Evolutionary conservation across 2,797 vertebrate species (phyloP).

Genomic region (Platyrinchus mystaceus): DNA sequence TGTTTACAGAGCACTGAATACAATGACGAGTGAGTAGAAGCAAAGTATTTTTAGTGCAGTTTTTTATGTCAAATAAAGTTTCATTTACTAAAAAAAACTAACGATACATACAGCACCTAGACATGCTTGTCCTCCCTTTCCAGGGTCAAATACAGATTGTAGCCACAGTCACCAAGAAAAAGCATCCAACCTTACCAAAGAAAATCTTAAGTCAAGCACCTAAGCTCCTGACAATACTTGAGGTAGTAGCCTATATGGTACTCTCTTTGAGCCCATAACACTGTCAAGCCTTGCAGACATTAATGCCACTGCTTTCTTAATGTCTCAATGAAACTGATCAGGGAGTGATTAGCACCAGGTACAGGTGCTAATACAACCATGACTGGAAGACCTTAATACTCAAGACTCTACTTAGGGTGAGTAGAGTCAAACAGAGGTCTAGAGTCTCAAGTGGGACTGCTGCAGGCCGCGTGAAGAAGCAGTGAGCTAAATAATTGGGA

Average conservation of each 20-base stretch:
- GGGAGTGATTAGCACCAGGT: not conserved
- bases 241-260: not conserved
- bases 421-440: not conserved
- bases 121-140: not conserved
- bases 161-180: not conserved
- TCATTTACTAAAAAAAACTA: not conserved
- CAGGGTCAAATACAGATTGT: not conserved
- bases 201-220: not conserved
- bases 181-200: not conserved
- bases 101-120: rapidly evolving
- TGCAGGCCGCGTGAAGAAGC: not conserved
- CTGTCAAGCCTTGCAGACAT: rapidly evolving
- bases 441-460: not conserved
- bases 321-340: not conserved
- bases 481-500: not conserved
- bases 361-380: rapidly evolving
- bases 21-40: not conserved
- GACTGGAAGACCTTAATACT: not conserved
- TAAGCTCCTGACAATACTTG: not conserved
- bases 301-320: not conserved
- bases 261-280: not conserved
- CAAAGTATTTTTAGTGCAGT: not conserved
- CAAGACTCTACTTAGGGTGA: not conserved
- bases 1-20: not conserved
- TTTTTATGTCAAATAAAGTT: not conserved